Evolutionary conservation across 2,888 invertebrate species (phyloP).

Genomic region (Heliothis peltigera): DNA sequence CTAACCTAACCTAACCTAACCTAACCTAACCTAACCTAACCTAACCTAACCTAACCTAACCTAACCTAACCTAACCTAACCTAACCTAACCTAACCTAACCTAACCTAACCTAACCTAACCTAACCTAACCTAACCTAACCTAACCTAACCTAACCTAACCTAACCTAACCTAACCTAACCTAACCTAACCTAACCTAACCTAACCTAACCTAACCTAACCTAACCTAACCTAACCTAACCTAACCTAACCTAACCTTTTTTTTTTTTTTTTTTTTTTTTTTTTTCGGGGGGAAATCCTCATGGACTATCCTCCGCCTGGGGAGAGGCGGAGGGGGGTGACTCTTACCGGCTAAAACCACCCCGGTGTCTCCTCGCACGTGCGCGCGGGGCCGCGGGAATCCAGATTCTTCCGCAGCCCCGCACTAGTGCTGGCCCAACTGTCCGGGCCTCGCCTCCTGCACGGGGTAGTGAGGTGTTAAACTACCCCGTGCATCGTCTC

Average conservation of each 20-base stretch:
- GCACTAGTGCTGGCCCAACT: too few species aligned
- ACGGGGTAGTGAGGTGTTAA: too few species aligned
- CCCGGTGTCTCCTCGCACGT: too few species aligned
- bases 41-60: neutral
- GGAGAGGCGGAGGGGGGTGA: too few species aligned
- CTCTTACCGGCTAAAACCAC: too few species aligned
- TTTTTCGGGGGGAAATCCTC: too few species aligned
- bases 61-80: neutral
- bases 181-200: conserved; percentile 50
- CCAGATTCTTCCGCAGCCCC: too few species aligned
- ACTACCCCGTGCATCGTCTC: too few species aligned
- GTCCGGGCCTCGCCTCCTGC: too few species aligned
- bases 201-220: conserved; percentile 46
- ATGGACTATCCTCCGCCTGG: too few species aligned
- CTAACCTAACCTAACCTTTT: neutral
- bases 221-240: conserved; percentile 41
- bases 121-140: neutral
- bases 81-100: neutral
- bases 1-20: neutral
- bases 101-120: neutral
- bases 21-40: neutral
- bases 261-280: neutral
- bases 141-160: neutral
- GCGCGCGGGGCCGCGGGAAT: too few species aligned
- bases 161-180: conserved; percentile 36